A percentile compares a stretch with the other conserved stretches of the same genome.
Conservation (phyloP, 2,113 vertebrate species). For the Diadophis punctatus region DNA sequence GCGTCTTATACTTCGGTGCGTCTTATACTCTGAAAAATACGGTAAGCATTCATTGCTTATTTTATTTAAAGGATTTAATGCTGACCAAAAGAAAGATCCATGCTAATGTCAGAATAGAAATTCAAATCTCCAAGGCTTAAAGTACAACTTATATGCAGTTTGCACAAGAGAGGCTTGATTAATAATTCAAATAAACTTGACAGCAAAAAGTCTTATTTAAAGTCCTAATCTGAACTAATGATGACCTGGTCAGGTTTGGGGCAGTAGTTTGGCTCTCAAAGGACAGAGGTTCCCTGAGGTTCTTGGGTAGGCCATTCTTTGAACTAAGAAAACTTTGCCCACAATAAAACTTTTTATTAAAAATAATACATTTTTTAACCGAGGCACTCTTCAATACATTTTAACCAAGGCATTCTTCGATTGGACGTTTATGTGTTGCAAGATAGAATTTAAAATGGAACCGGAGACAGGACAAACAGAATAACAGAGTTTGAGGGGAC, state of each 20-base stretch:
- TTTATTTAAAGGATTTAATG: slow-evolving; percentile 14
- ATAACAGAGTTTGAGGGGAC: too few species aligned
- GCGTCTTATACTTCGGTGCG: too few species aligned
- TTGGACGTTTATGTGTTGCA: background rate
- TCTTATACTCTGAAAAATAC: too few species aligned
- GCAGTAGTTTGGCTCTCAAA: background rate
- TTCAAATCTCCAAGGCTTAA: background rate
- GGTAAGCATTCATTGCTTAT: background rate
- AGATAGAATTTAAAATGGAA: background rate
- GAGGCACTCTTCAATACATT: background rate
- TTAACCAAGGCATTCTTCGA: background rate
- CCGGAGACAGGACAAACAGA: too few species aligned
- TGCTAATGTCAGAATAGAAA: background rate
- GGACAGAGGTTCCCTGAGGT: background rate
- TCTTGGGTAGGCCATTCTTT: background rate
- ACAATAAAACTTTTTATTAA: background rate
- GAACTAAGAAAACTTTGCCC: background rate
- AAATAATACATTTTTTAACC: background rate
- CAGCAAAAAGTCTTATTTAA: background rate
- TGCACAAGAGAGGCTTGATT: background rate
- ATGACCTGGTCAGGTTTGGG: background rate
- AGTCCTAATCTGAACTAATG: background rate
- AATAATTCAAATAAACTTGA: background rate
- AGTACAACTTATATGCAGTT: background rate
- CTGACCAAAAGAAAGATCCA: background rate